These are phyloP conservation scores for Polyergus mexicanus DNA, from an alignment of 1,140 invertebrate species.

Conservation along the genomic window DNA sequence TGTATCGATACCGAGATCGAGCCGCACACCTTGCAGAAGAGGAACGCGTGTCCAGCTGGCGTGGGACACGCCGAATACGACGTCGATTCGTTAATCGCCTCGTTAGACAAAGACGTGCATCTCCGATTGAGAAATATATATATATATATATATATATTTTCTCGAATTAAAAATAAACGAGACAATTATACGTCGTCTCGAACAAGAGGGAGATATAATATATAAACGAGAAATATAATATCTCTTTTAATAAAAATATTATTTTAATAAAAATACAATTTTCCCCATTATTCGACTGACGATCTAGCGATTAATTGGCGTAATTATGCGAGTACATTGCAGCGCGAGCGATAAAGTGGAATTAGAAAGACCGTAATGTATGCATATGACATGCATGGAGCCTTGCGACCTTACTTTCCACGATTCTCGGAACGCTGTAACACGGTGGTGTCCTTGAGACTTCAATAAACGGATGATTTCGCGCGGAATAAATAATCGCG, in stretches of 20 bases:
- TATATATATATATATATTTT: not conserved
- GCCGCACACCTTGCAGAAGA: slow-evolving; percentile 11
- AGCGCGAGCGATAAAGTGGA: slow-evolving; percentile 43
- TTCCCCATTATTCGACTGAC: slow-evolving; percentile 25
- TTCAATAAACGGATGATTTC: slow-evolving; percentile 60
- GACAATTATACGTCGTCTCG: not conserved
- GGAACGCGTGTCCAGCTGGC: slow-evolving; percentile 44
- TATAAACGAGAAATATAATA: not conserved
- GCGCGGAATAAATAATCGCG: slow-evolving; percentile 58
- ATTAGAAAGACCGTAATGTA: slow-evolving; percentile 54
- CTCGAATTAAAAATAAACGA: too few relatives aligned
- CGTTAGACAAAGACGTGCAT: not conserved
- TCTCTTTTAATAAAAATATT: too few relatives aligned
- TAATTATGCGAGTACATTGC: slow-evolving; percentile 51
- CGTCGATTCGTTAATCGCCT: slow-evolving; percentile 2
- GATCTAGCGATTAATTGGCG: slow-evolving; percentile 52
- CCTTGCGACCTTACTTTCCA: slow-evolving; percentile 62
- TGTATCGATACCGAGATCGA: slow-evolving; percentile 54
- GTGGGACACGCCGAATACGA: slow-evolving; percentile 35
- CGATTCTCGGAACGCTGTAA: slow-evolving; percentile 54
- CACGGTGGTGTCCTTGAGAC: slow-evolving; percentile 45
- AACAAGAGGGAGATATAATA: not conserved
- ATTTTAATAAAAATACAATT: slow-evolving; percentile 22
- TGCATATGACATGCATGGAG: slow-evolving; percentile 35
- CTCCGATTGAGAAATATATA: not conserved